Percentiles rank a stretch among this genome's conserved stretches.
These are phyloP conservation scores for Chelon labrosus DNA, from an alignment of 2,797 vertebrate species.

Conservation along the genomic window DNA sequence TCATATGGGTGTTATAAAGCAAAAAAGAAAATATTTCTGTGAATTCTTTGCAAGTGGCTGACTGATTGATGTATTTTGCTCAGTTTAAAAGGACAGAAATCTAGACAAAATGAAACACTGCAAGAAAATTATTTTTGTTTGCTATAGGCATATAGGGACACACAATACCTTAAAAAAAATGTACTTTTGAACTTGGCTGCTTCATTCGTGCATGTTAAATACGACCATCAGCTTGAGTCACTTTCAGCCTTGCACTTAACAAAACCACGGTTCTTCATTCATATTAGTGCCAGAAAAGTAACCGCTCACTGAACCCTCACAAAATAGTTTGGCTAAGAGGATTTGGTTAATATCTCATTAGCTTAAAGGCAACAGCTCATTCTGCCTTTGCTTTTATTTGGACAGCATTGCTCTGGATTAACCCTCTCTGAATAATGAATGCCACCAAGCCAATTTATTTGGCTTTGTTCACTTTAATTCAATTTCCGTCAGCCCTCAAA, in stretches of 20 bases:
- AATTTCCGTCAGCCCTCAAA: constrained; percentile 57
- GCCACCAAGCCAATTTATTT: constrained; percentile 72
- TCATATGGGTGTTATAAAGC: not conserved
- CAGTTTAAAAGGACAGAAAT: too few species aligned
- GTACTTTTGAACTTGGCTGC: constrained; percentile 18
- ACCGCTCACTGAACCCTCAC: constrained; percentile 74
- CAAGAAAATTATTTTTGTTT: not conserved
- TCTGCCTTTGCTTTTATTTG: constrained; percentile 73
- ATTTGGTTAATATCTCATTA: constrained; percentile 83
- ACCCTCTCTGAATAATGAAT: constrained; percentile 74
- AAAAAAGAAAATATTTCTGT: not conserved
- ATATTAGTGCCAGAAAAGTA: constrained; percentile 69
- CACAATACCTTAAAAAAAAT: not conserved
- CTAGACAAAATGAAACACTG: not conserved
- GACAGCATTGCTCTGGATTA: constrained; percentile 74
- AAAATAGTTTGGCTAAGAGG: constrained; percentile 81
- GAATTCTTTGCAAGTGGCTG: not conserved
- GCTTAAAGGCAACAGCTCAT: constrained; percentile 77
- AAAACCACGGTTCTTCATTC: constrained; percentile 54
- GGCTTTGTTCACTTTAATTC: constrained; percentile 74
- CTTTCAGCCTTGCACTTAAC: constrained; percentile 50
- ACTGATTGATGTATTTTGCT: not conserved
- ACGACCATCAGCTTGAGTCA: constrained; percentile 40
- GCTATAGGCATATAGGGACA: not conserved
- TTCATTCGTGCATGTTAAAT: constrained; percentile 36